Percentiles rank a stretch among this genome's conserved stretches.
Evolutionary conservation across 2,797 vertebrate species (phyloP).

Genomic region (Sternotherus odoratus): DNA sequence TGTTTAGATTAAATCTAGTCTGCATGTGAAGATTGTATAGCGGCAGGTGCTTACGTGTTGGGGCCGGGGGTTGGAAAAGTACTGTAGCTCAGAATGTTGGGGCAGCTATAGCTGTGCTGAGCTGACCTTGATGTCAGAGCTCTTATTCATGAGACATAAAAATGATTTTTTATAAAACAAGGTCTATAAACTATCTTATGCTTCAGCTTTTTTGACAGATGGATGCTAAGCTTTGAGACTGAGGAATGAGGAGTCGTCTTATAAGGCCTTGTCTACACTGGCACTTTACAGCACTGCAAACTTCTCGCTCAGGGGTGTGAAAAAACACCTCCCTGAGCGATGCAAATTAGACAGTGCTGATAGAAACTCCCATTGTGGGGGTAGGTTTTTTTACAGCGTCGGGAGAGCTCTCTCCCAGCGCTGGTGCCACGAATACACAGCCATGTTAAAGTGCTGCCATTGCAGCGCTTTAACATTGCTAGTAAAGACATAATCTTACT

Average conservation of each 20-base stretch:
- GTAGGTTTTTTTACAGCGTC: no score
- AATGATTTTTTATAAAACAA: background rate
- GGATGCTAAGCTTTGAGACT: background rate
- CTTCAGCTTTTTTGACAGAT: background rate
- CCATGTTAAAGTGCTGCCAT: no score
- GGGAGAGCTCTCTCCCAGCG: no score
- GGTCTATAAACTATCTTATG: background rate
- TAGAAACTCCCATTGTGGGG: no score
- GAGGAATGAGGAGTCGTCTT: background rate
- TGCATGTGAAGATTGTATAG: background rate
- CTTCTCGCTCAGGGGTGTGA: no score
- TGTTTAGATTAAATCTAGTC: background rate
- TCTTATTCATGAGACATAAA: background rate
- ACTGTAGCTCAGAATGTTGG: background rate
- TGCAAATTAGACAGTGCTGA: no score
- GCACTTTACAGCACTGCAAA: no score
- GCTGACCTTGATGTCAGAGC: background rate
- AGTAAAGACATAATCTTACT: background rate
- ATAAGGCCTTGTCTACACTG: no score
- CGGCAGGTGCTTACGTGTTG: background rate
- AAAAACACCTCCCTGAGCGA: no score
- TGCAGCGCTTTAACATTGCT: no score
- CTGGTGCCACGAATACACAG: no score
- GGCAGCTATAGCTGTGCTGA: background rate
- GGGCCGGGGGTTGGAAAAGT: background rate